Evolutionary conservation across 35 echinoderm and acorn worm genomes (phyloP).

Genomic region (Acanthaster planci): DNA sequence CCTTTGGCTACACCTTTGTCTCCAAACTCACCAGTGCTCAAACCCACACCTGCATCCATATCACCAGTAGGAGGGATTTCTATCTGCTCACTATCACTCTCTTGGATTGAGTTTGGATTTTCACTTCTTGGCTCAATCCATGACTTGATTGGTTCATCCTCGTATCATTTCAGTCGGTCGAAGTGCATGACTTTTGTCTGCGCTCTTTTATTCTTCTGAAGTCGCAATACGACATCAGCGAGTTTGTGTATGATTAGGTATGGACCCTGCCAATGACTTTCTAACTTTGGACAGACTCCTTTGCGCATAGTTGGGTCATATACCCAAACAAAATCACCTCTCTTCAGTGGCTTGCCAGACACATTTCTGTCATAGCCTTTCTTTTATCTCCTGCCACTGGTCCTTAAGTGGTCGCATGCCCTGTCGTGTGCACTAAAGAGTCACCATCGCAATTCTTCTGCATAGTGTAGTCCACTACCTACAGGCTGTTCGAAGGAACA

Average conservation of each 20-base stretch:
- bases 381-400: conserved; percentile 31
- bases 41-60: too few species aligned
- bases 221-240: conserved; percentile 57
- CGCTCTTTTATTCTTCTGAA: conserved; percentile 5
- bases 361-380: conserved; percentile 45
- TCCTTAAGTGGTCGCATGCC: background rate
- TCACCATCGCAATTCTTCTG: conserved; percentile 4
- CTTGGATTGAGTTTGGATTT: too few species aligned
- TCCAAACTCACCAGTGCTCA: too few species aligned
- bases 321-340: conserved; percentile 67
- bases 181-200: conserved; percentile 54
- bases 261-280: conserved; percentile 61
- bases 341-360: background rate
- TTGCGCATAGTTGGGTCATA: conserved; percentile 44
- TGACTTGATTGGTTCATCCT: background rate
- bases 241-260: conserved; percentile 48
- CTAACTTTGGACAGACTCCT: conserved; percentile 57
- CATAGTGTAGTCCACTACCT: conserved; percentile 17
- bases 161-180: conserved; percentile 54
- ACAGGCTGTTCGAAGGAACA: background rate
- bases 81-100: too few species aligned
- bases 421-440: conserved; percentile 17
- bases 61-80: too few species aligned
- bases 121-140: conserved; percentile 27
- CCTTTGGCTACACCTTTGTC: too few species aligned